A percentile compares a stretch with the other conserved stretches of the same genome.
Evolutionary conservation across 2,888 invertebrate species (phyloP).

Genomic region (Sinopyrophorus schimmeli): DNA sequence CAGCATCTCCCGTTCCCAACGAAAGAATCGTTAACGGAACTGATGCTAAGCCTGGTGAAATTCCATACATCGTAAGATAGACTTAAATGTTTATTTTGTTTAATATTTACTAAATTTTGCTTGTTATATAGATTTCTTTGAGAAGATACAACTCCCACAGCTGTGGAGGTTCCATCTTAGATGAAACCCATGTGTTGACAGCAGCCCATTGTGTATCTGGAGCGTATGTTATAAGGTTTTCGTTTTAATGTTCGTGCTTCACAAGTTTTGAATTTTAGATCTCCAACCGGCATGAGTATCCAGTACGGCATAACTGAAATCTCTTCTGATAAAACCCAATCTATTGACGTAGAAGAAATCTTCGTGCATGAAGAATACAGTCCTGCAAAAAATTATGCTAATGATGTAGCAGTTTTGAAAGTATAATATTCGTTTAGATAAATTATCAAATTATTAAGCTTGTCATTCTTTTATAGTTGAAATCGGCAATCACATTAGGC

Average conservation of each 20-base stretch:
- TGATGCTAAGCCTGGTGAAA: slow-evolving; percentile 33
- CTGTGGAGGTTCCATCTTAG: slow-evolving; percentile 35
- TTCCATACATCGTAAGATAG: slow-evolving; percentile 35
- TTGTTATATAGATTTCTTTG: slow-evolving; percentile 26
- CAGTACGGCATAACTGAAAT: slow-evolving; percentile 33
- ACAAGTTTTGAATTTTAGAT: too few relatives aligned
- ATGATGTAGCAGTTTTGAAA: slow-evolving; percentile 38
- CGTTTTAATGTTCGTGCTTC: not conserved
- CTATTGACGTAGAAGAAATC: slow-evolving; percentile 25
- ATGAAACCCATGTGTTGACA: slow-evolving; percentile 30
- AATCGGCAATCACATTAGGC: slow-evolving; percentile 31
- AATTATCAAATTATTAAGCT: not conserved
- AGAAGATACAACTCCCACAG: slow-evolving; percentile 13
- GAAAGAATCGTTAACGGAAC: slow-evolving; percentile 34
- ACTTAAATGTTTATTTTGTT: not conserved
- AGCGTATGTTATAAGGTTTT: slow-evolving; percentile 1
- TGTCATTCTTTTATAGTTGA: slow-evolving; percentile 33
- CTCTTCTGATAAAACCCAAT: slow-evolving; percentile 17
- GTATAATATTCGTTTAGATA: slow-evolving; percentile 13
- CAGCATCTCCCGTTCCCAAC: slow-evolving; percentile 3
- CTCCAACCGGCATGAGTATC: not conserved
- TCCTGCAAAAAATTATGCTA: slow-evolving; percentile 22
- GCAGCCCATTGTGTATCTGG: slow-evolving; percentile 33
- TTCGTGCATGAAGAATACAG: slow-evolving; percentile 26
- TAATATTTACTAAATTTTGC: not conserved